A percentile compares a stretch with the other conserved stretches of the same genome.
Evolutionary conservation across 2,113 vertebrate genomes (phyloP).

Genomic region (Calonectris borealis): DNA sequence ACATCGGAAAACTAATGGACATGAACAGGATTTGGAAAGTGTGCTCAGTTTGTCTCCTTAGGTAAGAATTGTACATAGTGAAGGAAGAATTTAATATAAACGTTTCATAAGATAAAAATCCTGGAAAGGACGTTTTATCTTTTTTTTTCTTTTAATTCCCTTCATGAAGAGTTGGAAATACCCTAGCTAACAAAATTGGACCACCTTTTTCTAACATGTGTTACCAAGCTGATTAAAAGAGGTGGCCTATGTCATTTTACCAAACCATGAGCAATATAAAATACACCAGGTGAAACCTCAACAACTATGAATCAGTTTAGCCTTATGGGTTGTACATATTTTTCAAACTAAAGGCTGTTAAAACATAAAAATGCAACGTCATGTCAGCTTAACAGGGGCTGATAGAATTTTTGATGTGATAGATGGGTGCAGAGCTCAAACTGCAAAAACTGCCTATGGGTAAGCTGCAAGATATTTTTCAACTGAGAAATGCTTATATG

Average conservation of each 20-base stretch:
- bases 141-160: neutral
- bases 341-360: slow-evolving; percentile 15
- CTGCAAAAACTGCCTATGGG: slow-evolving; percentile 43
- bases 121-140: neutral
- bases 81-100: neutral
- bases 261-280: neutral
- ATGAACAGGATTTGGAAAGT: neutral
- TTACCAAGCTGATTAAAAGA: neutral
- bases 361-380: slow-evolving; percentile 36
- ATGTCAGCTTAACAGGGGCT: slow-evolving; percentile 6
- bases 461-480: slow-evolving; percentile 45
- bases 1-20: neutral
- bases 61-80: neutral
- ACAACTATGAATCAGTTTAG: neutral
- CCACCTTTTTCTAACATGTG: neutral
- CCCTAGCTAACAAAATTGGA: neutral
- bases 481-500: slow-evolving; percentile 27
- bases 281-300: neutral
- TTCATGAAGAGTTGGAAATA: neutral
- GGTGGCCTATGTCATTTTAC: neutral
- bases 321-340: neutral
- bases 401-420: slow-evolving; percentile 31
- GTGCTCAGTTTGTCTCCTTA: neutral
- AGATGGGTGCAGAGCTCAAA: slow-evolving; percentile 11
- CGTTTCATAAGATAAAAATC: neutral